Percentiles rank a stretch among this genome's conserved stretches.
Conservation (phyloP, 2,113 vertebrate genomes). For the Cercopithecus mona region DNA sequence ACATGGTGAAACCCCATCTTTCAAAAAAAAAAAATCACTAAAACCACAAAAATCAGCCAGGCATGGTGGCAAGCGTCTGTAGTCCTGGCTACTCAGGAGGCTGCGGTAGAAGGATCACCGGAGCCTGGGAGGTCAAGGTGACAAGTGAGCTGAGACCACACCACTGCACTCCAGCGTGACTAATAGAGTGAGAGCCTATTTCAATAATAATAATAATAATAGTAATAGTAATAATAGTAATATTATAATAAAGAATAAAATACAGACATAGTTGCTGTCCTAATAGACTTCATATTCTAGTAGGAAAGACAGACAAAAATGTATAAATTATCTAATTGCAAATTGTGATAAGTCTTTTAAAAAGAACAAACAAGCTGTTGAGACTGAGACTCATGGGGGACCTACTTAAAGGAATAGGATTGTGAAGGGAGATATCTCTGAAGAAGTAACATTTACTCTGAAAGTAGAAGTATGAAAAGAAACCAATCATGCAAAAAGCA, state of each 20-base stretch:
- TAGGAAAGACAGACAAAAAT: background rate
- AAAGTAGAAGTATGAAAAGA: background rate
- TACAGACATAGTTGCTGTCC: background rate
- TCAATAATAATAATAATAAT: too few relatives aligned
- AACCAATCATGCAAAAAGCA: background rate
- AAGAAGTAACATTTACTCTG: background rate
- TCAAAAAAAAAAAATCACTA: too few relatives aligned
- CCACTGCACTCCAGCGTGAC: too few relatives aligned
- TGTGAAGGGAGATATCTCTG: background rate
- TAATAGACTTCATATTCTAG: background rate
- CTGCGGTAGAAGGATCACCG: too few relatives aligned
- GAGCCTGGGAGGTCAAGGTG: too few relatives aligned
- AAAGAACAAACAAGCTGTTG: background rate
- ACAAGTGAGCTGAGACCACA: too few relatives aligned
- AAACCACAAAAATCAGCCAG: too few relatives aligned
- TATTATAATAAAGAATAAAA: background rate
- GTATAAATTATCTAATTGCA: background rate
- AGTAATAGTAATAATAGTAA: accelerated
- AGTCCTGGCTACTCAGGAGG: too few relatives aligned
- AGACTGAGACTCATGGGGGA: background rate
- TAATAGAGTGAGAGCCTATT: too few relatives aligned
- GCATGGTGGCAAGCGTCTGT: too few relatives aligned
- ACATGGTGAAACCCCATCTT: too few relatives aligned
- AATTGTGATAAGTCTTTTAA: background rate
- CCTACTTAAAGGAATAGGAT: background rate